Evolutionary conservation across 2,888 invertebrate species (phyloP).

Genomic region (Drosophila pegasa): DNA sequence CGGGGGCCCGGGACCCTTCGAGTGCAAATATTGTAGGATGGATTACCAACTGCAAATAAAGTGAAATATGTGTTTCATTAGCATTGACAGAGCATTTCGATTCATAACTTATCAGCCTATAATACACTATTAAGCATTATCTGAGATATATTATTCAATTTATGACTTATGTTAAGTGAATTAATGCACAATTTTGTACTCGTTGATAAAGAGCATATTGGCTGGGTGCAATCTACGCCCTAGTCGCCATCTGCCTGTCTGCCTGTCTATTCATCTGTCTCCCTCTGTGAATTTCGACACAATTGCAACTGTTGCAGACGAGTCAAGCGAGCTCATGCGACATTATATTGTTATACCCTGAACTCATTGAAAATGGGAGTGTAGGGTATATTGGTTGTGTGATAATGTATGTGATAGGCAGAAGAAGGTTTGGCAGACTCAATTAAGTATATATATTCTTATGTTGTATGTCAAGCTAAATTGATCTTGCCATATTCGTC

Average conservation of each 20-base stretch:
- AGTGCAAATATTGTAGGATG: conserved; percentile 35
- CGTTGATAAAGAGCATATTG: neutral
- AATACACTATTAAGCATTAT: neutral
- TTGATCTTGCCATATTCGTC: too few species aligned
- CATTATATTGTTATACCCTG: too few species aligned
- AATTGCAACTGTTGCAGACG: too few species aligned
- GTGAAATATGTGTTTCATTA: conserved; percentile 55
- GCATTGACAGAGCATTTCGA: neutral
- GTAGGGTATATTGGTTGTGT: too few species aligned
- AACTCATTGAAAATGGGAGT: too few species aligned
- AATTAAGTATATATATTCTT: too few species aligned
- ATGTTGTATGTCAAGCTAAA: too few species aligned
- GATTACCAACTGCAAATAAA: conserved; percentile 62
- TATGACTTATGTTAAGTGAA: neutral
- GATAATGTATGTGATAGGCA: too few species aligned
- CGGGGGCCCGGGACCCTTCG: conserved; percentile 16
- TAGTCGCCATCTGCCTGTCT: too few species aligned
- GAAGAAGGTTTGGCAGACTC: too few species aligned
- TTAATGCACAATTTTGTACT: neutral
- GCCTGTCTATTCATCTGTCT: neutral
- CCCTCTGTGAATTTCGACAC: too few species aligned
- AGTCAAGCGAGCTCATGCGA: too few species aligned
- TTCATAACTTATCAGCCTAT: neutral
- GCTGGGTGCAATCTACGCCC: neutral
- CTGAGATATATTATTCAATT: neutral